Base-by-base conservation (phyloP, 2,113 vertebrate genomes). In the Eulemur rufifrons region DNA sequence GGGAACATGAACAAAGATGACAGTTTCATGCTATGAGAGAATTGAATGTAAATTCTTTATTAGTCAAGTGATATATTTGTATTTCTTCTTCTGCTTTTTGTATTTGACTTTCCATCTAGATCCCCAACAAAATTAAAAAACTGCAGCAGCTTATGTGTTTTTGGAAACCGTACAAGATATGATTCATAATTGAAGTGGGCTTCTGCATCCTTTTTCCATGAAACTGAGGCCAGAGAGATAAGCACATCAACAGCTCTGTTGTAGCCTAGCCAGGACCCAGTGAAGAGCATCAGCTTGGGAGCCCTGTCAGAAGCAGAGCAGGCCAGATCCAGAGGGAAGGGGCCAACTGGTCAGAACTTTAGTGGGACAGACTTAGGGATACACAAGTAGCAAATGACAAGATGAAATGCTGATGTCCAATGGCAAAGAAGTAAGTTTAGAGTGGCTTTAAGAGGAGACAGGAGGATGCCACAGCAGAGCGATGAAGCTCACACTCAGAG, bases 31-130 rank as follows among this genome's bases (percentile, higher is more conserved):
- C 15, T 39, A 23, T 17, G 3, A 66, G 15, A 4, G 14, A 89
- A 71, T 42, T 88, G 59, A 80, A 74, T 56, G 14, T 14, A 68
- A 59, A 85, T 71, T 56, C 32, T 56, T 52, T 42, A 74, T 27
- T 54, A 78, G 18, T 68, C 56, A 66, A 45, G 21, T 17, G 56
- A 39, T 37, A 32, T 20, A 6, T 47, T 69, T 95, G 21, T 39
- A 50, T 81, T 69, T 69, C 54, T 88, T 85, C n/a, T 12, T 39
- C 3, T 23, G 9, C 15, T 12, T 66, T 88, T 45, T 45, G 2
- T 86, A 56, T 84, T 74, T 88, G n/a, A 17, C 50, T 88, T 89
- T 94, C 66, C 11, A 64, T 52, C 32, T 86, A 93, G 59, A 83
- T 47, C 34, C 29, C 0, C 2, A 13, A 39, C 17, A 73, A 77